A percentile compares a stretch with the other conserved stretches of the same genome.
Conservation (phyloP, 2,888 invertebrate genomes). For the Isotomurus palustris region DNA sequence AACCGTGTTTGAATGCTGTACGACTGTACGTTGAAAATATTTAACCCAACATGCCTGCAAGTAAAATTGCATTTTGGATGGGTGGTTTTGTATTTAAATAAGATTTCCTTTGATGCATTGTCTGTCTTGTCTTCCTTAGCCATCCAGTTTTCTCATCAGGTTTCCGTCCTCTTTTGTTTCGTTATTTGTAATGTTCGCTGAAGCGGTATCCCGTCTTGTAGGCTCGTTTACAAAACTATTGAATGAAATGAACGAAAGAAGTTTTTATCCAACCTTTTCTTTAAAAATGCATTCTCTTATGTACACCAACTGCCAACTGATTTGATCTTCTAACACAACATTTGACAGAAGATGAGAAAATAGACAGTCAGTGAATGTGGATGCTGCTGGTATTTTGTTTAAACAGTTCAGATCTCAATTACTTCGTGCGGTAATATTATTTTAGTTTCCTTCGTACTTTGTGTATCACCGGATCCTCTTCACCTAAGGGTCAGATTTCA, state of each 20-base stretch:
- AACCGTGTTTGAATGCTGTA: no score
- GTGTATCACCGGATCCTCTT: not conserved
- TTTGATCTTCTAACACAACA: no score
- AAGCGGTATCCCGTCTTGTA: constrained; percentile 36
- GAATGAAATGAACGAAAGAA: constrained; percentile 31
- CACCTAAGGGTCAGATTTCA: constrained; percentile 6
- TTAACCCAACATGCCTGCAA: constrained; percentile 32
- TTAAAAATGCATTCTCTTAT: constrained; percentile 22
- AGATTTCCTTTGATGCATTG: constrained; percentile 38
- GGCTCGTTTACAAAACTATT: constrained; percentile 20
- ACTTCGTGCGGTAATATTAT: no score
- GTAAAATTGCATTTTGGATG: constrained; percentile 40
- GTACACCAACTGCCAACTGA: constrained; percentile 9
- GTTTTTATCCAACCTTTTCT: constrained; percentile 31
- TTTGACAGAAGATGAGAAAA: no score
- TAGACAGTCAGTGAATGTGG: no score
- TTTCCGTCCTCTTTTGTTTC: constrained; percentile 27
- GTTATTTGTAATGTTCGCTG: constrained; percentile 33
- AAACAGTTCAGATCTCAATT: no score
- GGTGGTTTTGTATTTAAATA: constrained; percentile 38
- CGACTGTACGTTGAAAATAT: no score
- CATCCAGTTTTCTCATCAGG: constrained; percentile 10
- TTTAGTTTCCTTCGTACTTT: no score
- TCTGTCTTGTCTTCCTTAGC: constrained; percentile 18
- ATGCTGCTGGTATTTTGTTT: no score